Evolutionary conservation across 2,113 vertebrate species (phyloP), one percentile per base, ranked within the genome.

Genomic region (Tachysurus fulvidraco): DNA sequence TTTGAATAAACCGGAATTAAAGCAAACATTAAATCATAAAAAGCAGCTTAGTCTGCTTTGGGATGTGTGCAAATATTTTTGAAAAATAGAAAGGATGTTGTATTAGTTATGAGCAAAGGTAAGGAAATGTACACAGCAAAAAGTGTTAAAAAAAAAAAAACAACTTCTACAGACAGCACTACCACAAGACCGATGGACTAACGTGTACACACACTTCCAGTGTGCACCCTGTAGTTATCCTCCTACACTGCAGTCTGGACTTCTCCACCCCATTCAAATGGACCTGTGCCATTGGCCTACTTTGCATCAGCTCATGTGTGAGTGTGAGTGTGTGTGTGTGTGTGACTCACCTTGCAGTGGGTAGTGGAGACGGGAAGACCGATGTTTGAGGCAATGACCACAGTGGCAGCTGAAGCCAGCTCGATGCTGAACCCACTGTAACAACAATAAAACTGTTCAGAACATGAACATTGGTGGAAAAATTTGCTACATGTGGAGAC

Each of bases 371-470:
- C 96, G 78, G 98, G 98, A 89, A 99, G 96, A 62, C 98, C 98
- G 0, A 98, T 92, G n/a, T 99, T 99, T 19, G 98, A 99, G 10
- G 98, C 98, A 0, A 97, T 95, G 44, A 99, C 96, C 76, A 99
- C 98, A 0, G 98, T 99, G 89, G 99, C 86, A 0, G 98, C 98
- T 6, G 98, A 99, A 0, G 98, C 98, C 92, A 99, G 91, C 89
- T 99, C 98, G 1, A 99, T 99, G 93, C 98, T 99, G 96, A 99
- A 99, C 91, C 98, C 98, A 2, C 98, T 99, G 93, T 9, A 81
- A 83, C 87, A 54, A 23, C 78, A 91, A 23, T 71, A 91, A 23
- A 86, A 81, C n/a, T 50, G 9, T 6, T 86, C 3, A 78, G 82
- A 81, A 86, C 55, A 44, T 3, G 10, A 3, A 36, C 36, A 36